Percentiles rank a stretch among this genome's conserved stretches.
These are phyloP conservation scores for Adelosebastes latens DNA, from an alignment of 2,797 vertebrate species.

Conservation along the genomic window DNA sequence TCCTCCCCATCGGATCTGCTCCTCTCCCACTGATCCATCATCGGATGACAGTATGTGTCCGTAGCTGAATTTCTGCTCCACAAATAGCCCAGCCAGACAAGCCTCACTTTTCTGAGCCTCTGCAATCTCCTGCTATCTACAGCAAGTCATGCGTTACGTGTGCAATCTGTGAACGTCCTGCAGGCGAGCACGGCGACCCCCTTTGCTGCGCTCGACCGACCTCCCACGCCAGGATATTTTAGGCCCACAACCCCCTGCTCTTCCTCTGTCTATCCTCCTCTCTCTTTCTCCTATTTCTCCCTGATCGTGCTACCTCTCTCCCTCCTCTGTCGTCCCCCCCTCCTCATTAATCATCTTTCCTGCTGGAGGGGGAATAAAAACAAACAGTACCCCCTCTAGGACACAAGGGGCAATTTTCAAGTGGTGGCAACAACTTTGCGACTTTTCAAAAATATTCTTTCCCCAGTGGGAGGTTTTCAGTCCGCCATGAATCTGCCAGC, in stretches of 20 bases:
- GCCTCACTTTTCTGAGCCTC: slow-evolving; percentile 72
- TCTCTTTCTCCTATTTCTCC: slow-evolving; percentile 53
- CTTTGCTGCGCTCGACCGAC: slow-evolving; percentile 48
- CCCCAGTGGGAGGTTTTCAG: slow-evolving; percentile 64
- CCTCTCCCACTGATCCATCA: slow-evolving; percentile 79
- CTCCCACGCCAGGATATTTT: slow-evolving; percentile 84
- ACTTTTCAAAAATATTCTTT: slow-evolving; percentile 82
- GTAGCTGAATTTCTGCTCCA: slow-evolving; percentile 82
- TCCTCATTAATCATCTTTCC: slow-evolving; percentile 83
- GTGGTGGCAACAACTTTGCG: slow-evolving; percentile 84
- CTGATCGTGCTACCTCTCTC: slow-evolving; percentile 14
- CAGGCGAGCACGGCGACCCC: slow-evolving; percentile 51
- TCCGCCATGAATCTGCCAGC: slow-evolving; percentile 75
- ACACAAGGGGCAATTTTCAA: slow-evolving; percentile 79
- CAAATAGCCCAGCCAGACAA: slow-evolving; percentile 85
- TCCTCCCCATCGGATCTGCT: slow-evolving; percentile 48
- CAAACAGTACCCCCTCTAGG: slow-evolving; percentile 73
- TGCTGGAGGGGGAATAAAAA: slow-evolving; percentile 77
- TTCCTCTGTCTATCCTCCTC: slow-evolving; percentile 38
- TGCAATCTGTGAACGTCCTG: slow-evolving; percentile 65
- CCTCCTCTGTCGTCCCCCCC: not conserved
- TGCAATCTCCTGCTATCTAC: slow-evolving; percentile 77
- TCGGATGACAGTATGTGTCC: slow-evolving; percentile 81
- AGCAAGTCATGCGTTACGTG: slow-evolving; percentile 77
- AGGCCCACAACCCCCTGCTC: slow-evolving; percentile 51